Conservation (phyloP, 2,888 invertebrate species). For the Hofmannophila pseudospretella region DNA sequence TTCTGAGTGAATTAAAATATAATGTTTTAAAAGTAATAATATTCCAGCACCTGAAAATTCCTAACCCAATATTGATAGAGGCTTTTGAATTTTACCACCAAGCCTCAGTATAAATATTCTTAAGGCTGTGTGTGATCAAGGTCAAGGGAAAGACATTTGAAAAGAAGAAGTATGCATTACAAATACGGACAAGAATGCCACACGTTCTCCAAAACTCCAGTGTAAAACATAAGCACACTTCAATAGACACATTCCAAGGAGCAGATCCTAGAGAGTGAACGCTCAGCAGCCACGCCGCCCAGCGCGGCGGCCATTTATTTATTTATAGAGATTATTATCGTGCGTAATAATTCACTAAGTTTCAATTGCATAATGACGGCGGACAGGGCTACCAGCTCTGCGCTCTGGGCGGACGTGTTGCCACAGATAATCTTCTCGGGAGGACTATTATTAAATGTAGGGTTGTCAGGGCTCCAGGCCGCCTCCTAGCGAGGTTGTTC, state of each 20-base stretch:
- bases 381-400: slow-evolving; percentile 61
- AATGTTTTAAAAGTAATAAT: no score
- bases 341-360: slow-evolving; percentile 76
- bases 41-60: no score
- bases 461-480: slow-evolving; percentile 56
- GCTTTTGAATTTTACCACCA: no score
- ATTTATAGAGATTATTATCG: slow-evolving; percentile 74
- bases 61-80: no score
- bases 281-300: slow-evolving; percentile 24
- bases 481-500: slow-evolving; percentile 27
- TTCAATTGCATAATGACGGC: slow-evolving; percentile 77
- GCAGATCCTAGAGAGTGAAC: slow-evolving; percentile 3
- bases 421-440: slow-evolving; percentile 61
- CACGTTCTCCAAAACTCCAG: no score
- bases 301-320: slow-evolving; percentile 55
- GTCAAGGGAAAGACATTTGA: no score
- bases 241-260: background rate
- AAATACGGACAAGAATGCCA: no score
- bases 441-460: slow-evolving; percentile 69
- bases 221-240: no score
- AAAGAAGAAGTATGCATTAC: no score
- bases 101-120: no score
- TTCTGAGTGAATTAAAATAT: no score
- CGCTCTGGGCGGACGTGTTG: slow-evolving; percentile 58
- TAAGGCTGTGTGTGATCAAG: no score